A percentile compares a stretch with the other conserved stretches of the same genome.
phyloP scores from a whole-genome alignment of 2,888 invertebrate genomes.

The Electrophaes corylata region DNA sequence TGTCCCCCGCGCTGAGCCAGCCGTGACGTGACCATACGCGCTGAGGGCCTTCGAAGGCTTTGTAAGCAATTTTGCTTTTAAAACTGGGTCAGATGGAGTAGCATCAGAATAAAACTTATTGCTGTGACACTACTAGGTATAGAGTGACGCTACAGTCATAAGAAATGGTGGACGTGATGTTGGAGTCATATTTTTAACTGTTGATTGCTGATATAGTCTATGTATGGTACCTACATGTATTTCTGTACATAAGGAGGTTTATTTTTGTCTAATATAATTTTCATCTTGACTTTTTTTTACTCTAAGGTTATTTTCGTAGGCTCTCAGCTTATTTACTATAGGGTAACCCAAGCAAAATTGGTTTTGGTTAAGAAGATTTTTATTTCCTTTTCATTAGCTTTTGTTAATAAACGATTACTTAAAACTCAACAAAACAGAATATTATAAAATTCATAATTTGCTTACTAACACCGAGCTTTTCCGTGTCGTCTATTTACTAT shows the following conservation, averaged over 20 bases:
- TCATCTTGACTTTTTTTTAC: no score
- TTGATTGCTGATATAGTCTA: no score
- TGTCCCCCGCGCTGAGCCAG: slow-evolving; percentile 50
- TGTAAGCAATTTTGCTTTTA: slow-evolving; percentile 42
- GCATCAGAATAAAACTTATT: slow-evolving; percentile 24
- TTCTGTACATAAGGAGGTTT: no score
- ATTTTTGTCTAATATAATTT: no score
- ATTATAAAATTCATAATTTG: slow-evolving; percentile 65
- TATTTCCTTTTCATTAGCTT: slow-evolving; percentile 73
- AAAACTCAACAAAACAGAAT: slow-evolving; percentile 63
- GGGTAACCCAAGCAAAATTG: slow-evolving; percentile 37
- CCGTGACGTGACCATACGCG: slow-evolving; percentile 40
- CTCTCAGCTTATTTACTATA: no score
- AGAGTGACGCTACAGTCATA: no score
- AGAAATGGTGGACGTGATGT: not conserved
- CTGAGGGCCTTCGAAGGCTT: slow-evolving; percentile 58
- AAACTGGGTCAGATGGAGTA: slow-evolving; percentile 50
- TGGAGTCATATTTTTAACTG: no score
- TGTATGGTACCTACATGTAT: no score
- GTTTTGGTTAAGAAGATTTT: slow-evolving; percentile 44
- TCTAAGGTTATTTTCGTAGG: no score
- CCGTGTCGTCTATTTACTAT: slow-evolving; percentile 22
- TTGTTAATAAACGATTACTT: slow-evolving; percentile 77
- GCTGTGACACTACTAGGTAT: slow-evolving; percentile 2
- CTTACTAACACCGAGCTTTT: slow-evolving; percentile 42